Base-by-base conservation (phyloP, 2,888 invertebrate genomes). In the Parelbella ahira region DNA sequence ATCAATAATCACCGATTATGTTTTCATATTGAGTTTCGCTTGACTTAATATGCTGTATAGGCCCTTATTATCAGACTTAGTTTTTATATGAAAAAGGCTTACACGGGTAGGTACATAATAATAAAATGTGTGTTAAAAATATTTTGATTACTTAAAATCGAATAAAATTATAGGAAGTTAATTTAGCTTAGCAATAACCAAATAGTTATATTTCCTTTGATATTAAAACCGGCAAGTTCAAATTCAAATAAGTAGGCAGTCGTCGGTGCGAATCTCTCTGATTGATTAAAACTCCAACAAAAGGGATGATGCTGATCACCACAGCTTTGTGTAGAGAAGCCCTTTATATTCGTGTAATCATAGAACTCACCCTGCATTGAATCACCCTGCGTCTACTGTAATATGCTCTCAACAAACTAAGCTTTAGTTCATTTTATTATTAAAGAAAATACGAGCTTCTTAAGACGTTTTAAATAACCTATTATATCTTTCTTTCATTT, bases 221-320 rank as follows among this genome's bases (percentile, higher is more conserved):
- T 8, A 37, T 25, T 23, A 28, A 33, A 20, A 41, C 13, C 21
- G 13, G 28, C 20, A 41, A 27, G 20, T 41, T 28, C 25, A 27
- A 28, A 10, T 33, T 12, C 21, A 39, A 39, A 20, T 56, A 15
- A 15, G 15, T 15, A 15, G 2, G 3, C 3, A 15, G 15, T 15
- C 15, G 58, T 55, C 61, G 54, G 58, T 54, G 53, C 62, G 53
- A 37, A 44, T 53, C 56, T 68, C 68, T 63, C 66, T 86, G 87
- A 86, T 87, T 87, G 87, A 87, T 87, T 87, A 87, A 84, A 87
- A 76, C 74, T 58, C 73, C 71, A 80, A 86, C 86, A 84, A 81
- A n/a, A 77, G 75, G 82, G 83, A 81, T 83, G 75, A 78, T 74
- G 68, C 74, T 81, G 84, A 86, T 86, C 82, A 82, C 71, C 61